These are phyloP conservation scores for Phalacrocorax aristotelis DNA, from an alignment of 2,113 vertebrate species.

Conservation along the genomic window DNA sequence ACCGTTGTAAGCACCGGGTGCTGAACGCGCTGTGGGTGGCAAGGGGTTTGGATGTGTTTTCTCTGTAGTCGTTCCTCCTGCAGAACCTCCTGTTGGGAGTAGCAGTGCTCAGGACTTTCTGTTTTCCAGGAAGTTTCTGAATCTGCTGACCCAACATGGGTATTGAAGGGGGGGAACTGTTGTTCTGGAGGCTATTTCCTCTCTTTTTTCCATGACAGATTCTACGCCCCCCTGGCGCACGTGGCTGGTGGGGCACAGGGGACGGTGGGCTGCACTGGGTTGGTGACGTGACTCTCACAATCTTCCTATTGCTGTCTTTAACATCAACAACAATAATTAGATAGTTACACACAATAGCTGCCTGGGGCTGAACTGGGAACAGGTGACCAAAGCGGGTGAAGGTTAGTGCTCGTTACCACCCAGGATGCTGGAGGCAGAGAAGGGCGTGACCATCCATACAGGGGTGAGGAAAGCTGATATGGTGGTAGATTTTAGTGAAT, in stretches of 20 bases:
- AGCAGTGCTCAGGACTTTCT: background rate
- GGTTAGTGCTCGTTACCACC: background rate
- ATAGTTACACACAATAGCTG: background rate
- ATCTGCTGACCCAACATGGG: background rate
- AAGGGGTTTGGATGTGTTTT: rapidly evolving
- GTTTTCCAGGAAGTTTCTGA: conserved; percentile 11
- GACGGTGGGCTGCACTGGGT: background rate
- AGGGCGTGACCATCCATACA: rapidly evolving
- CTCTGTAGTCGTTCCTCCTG: background rate
- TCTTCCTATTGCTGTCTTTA: background rate
- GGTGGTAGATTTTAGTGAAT: background rate
- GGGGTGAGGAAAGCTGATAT: background rate
- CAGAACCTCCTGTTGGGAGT: background rate
- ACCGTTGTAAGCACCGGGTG: rapidly evolving
- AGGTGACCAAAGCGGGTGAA: background rate
- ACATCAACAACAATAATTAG: background rate
- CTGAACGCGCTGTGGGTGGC: rapidly evolving
- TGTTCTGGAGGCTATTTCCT: background rate
- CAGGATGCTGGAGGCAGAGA: background rate
- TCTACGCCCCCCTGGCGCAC: background rate
- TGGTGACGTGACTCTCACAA: background rate
- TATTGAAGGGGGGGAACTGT: background rate
- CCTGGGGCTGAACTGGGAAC: background rate
- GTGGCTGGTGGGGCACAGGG: background rate
- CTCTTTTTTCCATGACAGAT: background rate